phyloP scores from a whole-genome alignment of 2,888 invertebrate species.

The Netelia fuscicornis region DNA sequence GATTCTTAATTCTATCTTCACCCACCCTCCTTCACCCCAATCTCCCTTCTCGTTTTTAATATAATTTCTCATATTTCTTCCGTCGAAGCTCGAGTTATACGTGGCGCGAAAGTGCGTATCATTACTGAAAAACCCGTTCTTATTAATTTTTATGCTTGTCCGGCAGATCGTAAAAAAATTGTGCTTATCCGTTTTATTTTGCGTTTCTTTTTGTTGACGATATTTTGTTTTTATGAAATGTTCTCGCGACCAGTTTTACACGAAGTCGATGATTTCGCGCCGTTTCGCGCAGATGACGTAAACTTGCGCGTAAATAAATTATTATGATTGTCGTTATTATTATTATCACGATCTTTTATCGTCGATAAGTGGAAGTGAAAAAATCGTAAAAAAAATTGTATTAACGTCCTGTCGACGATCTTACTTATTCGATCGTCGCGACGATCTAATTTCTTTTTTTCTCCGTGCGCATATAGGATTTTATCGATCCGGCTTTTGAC shows the following conservation, averaged over 20 bases:
- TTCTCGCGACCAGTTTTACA: too few species aligned
- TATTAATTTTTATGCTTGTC: slow-evolving; percentile 42
- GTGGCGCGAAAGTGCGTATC: slow-evolving; percentile 21
- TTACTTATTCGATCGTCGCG: slow-evolving; percentile 10
- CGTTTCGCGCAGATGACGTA: too few species aligned
- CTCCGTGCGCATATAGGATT: slow-evolving; percentile 28
- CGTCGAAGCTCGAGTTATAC: not conserved
- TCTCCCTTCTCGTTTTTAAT: not conserved
- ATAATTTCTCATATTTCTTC: not conserved
- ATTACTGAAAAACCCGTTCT: slow-evolving; percentile 51
- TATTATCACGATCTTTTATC: not conserved
- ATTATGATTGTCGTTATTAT: not conserved
- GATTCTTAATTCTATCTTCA: slow-evolving; percentile 14
- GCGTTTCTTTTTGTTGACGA: not conserved
- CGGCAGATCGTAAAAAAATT: slow-evolving; percentile 23
- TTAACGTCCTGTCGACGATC: slow-evolving; percentile 51
- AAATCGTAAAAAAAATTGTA: slow-evolving; percentile 31
- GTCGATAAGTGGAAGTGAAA: slow-evolving; percentile 25
- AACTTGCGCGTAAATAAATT: too few species aligned
- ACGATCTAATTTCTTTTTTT: slow-evolving; percentile 13
- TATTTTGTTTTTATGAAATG: slow-evolving; percentile 15
- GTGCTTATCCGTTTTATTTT: too few species aligned
- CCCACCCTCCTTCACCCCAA: slow-evolving; percentile 3
- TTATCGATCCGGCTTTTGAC: slow-evolving; percentile 61
- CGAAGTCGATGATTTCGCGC: too few species aligned